Conservation (phyloP, 2,113 vertebrate genomes). For the Motacilla alba region DNA sequence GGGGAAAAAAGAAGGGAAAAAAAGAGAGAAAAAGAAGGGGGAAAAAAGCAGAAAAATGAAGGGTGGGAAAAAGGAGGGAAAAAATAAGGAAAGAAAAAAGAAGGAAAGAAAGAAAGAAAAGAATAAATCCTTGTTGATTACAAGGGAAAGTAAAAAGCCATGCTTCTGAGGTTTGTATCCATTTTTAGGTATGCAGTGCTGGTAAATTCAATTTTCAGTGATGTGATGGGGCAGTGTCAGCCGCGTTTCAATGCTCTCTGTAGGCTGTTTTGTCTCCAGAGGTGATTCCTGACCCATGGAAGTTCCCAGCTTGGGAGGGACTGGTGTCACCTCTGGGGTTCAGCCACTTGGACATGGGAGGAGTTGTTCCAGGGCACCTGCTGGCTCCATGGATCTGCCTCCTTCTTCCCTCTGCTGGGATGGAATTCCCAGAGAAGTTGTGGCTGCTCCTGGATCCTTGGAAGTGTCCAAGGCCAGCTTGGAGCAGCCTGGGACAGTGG, state of each 20-base stretch:
- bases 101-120: background rate
- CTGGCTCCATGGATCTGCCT: background rate
- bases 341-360: background rate
- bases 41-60: no score
- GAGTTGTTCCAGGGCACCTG: background rate
- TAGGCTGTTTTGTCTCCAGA: background rate
- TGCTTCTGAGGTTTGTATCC: constrained; percentile 9
- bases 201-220: constrained; percentile 19
- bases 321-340: background rate
- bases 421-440: background rate
- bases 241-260: background rate
- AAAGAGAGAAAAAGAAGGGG: no score
- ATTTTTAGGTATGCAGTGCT: background rate
- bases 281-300: background rate
- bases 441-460: background rate
- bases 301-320: background rate
- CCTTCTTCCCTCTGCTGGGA: background rate
- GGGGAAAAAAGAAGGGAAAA: no score
- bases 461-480: background rate
- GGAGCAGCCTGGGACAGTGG: no score
- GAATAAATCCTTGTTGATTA: constrained; percentile 56
- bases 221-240: background rate
- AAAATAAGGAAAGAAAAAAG: background rate
- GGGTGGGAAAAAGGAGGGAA: no score
- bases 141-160: constrained; percentile 59